Conservation (phyloP, 2,113 vertebrate genomes). For the Platichthys flesus region DNA sequence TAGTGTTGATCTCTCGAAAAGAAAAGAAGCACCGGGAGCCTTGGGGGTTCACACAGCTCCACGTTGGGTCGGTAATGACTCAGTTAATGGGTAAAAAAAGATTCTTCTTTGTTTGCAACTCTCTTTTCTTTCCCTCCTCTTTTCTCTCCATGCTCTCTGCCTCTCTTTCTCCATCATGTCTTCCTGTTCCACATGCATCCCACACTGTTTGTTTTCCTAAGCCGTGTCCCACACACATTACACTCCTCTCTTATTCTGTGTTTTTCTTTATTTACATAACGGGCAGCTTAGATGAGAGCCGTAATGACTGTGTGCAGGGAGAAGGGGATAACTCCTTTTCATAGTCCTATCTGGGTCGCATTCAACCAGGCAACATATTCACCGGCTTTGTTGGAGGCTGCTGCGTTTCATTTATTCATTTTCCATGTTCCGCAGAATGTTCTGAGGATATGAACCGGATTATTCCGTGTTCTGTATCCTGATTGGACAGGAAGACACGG, state of each 20-base stretch:
- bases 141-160: background rate
- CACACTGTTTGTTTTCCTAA: slow-evolving; percentile 16
- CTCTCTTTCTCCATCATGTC: background rate
- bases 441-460: slow-evolving; percentile 45
- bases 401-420: slow-evolving; percentile 51
- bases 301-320: slow-evolving; percentile 39
- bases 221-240: slow-evolving; percentile 30
- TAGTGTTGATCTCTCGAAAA: slow-evolving; percentile 70
- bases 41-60: slow-evolving; percentile 56
- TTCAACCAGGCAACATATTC: slow-evolving; percentile 42
- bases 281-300: slow-evolving; percentile 47
- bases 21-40: slow-evolving; percentile 60
- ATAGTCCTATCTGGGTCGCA: slow-evolving; percentile 58
- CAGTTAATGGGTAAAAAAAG: slow-evolving; percentile 52
- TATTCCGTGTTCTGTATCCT: slow-evolving; percentile 27
- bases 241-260: slow-evolving; percentile 28
- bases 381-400: slow-evolving; percentile 51
- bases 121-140: background rate
- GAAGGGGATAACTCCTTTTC: slow-evolving; percentile 50
- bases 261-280: slow-evolving; percentile 57
- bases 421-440: slow-evolving; percentile 40
- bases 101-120: slow-evolving; percentile 41
- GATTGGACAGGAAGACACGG: slow-evolving; percentile 21
- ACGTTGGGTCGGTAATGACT: slow-evolving; percentile 63
- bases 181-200: no score